These are phyloP conservation scores for Platalea minor DNA, from an alignment of 2,797 vertebrate species.

Conservation along the genomic window DNA sequence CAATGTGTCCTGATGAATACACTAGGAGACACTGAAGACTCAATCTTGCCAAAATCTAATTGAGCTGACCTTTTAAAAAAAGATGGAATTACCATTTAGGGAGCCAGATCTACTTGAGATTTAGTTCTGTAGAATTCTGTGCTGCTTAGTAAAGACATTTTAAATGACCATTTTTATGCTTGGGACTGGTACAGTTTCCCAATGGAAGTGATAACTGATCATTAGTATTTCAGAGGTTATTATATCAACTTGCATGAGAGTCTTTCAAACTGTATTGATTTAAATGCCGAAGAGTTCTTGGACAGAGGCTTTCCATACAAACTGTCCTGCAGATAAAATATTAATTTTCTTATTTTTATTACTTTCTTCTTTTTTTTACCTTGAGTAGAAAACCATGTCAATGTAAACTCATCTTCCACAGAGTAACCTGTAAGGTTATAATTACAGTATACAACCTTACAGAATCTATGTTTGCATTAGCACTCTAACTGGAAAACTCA, in stretches of 20 bases:
- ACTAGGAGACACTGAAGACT: conserved; percentile 68
- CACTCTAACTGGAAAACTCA: background rate
- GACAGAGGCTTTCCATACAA: background rate
- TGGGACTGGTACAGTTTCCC: conserved; percentile 3
- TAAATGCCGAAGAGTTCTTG: background rate
- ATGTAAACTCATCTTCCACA: background rate
- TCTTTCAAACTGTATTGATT: conserved; percentile 48
- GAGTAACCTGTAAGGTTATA: background rate
- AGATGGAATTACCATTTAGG: conserved; percentile 65
- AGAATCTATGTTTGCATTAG: background rate
- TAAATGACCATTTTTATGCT: conserved; percentile 39
- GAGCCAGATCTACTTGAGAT: conserved; percentile 7
- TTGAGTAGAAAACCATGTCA: background rate
- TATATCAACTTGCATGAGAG: conserved; percentile 29
- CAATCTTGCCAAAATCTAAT: conserved; percentile 75
- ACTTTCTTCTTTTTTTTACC: background rate
- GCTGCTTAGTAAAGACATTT: conserved; percentile 57
- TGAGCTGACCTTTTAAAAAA: conserved; percentile 68
- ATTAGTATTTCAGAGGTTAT: conserved; percentile 52
- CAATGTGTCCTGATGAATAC: conserved; percentile 70
- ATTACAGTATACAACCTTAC: background rate
- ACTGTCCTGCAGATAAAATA: background rate
- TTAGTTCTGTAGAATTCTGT: conserved; percentile 51
- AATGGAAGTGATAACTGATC: conserved; percentile 46
- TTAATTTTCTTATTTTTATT: background rate